These are phyloP conservation scores for Papilio polytes DNA, from an alignment of 1,140 invertebrate genomes.

Conservation along the genomic window DNA sequence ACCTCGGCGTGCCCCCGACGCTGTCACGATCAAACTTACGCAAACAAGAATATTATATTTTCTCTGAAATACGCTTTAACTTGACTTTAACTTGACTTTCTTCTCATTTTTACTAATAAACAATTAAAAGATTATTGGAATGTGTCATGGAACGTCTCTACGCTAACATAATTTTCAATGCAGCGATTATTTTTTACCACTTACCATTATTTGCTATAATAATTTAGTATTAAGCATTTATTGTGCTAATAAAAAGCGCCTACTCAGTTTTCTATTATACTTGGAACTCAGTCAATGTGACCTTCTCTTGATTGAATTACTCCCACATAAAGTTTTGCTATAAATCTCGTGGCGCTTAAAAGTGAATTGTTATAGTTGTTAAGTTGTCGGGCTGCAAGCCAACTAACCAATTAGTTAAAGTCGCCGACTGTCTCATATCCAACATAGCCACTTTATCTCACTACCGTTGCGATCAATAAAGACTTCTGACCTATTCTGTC, in stretches of 20 bases:
- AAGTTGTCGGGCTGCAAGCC: constrained; percentile 9
- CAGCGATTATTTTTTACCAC: not conserved
- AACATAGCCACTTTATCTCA: constrained; percentile 3
- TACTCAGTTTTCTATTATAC: not conserved
- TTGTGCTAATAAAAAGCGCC: not conserved
- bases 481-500: constrained; percentile 17
- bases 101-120: too few species aligned
- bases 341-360: constrained; percentile 3
- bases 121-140: too few species aligned
- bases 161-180: too few species aligned
- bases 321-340: not conserved
- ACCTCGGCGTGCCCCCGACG: constrained; percentile 62
- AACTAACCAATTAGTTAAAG: constrained; percentile 21
- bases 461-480: constrained; percentile 14
- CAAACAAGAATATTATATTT: constrained; percentile 58
- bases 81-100: too few species aligned
- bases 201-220: not conserved
- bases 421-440: not conserved
- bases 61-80: constrained; percentile 48
- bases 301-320: not conserved
- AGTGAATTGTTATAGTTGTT: constrained; percentile 16
- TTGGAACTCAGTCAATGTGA: not conserved
- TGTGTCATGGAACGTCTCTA: too few species aligned
- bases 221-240: not conserved
- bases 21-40: constrained; percentile 70